Conservation (phyloP, 2,888 invertebrate species). For the Tanytarsus gracilentus region DNA sequence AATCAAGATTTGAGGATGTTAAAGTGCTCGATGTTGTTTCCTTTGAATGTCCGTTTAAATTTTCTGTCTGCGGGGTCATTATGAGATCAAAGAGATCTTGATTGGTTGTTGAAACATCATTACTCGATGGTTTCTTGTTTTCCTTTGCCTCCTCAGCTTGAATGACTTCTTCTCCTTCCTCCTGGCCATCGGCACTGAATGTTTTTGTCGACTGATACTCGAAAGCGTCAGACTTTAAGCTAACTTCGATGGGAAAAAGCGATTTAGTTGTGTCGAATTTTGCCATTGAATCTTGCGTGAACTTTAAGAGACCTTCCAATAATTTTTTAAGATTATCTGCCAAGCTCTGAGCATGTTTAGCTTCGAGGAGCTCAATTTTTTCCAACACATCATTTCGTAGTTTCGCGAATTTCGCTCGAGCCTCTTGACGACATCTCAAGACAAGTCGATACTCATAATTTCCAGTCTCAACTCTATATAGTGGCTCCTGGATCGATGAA, state of each 20-base stretch:
- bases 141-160: conserved; percentile 31
- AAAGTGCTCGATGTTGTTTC: neutral
- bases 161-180: conserved; percentile 30
- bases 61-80: too few species aligned
- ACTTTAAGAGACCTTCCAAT: conserved; percentile 70
- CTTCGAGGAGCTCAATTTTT: conserved; percentile 93
- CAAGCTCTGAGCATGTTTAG: conserved; percentile 95
- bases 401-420: conserved; percentile 73
- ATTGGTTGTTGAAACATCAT: neutral
- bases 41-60: neutral
- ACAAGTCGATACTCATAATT: conserved; percentile 98
- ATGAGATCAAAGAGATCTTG: neutral
- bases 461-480: conserved; percentile 96
- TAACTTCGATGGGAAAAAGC: conserved; percentile 93
- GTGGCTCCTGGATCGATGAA: conserved; percentile 83
- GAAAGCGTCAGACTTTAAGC: conserved; percentile 84
- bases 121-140: neutral
- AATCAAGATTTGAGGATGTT: neutral
- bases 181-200: conserved; percentile 19
- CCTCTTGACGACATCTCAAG: conserved; percentile 91
- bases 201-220: conserved; percentile 67
- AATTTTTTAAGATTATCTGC: conserved; percentile 76
- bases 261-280: conserved; percentile 63
- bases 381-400: conserved; percentile 85
- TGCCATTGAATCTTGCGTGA: conserved; percentile 60